These are phyloP conservation scores for Tragelaphus scriptus DNA, from an alignment of 2,113 vertebrate genomes.

Conservation along the genomic window DNA sequence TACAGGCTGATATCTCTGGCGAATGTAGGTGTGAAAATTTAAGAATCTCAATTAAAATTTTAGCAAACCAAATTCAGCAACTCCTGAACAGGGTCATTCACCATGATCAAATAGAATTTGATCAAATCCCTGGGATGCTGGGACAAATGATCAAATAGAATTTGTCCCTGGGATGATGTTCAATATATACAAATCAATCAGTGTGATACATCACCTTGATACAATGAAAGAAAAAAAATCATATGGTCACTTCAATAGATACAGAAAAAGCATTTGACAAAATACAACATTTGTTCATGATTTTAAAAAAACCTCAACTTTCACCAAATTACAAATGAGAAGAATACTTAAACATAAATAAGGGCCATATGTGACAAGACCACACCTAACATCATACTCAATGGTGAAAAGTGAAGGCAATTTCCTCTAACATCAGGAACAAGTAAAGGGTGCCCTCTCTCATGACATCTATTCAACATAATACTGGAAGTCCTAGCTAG, in stretches of 20 bases:
- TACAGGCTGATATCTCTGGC: neutral
- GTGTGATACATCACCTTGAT: neutral
- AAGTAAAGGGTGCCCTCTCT: neutral
- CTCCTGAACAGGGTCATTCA: neutral
- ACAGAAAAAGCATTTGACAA: neutral
- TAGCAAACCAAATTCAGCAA: neutral
- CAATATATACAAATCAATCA: neutral
- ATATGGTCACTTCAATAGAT: neutral
- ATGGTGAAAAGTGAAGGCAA: neutral
- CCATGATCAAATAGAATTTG: neutral
- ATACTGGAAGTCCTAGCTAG: neutral
- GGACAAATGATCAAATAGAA: neutral
- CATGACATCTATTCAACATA: neutral
- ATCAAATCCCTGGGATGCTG: neutral
- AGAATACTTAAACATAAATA: neutral
- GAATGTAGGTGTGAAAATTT: neutral
- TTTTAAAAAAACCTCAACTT: neutral
- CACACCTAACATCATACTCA: neutral
- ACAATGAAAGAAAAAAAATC: neutral
- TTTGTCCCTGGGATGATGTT: neutral
- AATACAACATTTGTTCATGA: neutral
- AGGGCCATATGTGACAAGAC: neutral
- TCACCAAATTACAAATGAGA: neutral
- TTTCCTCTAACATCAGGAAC: neutral
- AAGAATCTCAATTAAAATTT: neutral